These are phyloP conservation scores for Microhierax caerulescens DNA, from an alignment of 2,797 vertebrate genomes.

Conservation along the genomic window DNA sequence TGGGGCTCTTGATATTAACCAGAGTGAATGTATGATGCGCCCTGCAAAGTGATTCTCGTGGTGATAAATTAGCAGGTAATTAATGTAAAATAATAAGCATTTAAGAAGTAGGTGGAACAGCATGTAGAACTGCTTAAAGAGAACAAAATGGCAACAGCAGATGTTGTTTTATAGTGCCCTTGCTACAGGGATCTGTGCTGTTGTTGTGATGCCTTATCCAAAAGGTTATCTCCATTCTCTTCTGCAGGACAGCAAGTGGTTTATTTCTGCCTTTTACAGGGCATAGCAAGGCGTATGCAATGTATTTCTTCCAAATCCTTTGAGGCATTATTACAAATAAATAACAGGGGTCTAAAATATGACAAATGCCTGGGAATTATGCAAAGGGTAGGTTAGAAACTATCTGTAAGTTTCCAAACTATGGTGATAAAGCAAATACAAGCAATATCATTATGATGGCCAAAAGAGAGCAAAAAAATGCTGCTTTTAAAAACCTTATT, in stretches of 20 bases:
- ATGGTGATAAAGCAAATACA: background rate
- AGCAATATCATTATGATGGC: background rate
- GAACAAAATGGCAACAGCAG: background rate
- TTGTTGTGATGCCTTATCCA: fast-evolving
- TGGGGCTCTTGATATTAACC: background rate
- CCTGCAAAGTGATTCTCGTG: background rate
- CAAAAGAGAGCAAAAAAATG: background rate
- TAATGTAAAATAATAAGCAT: background rate
- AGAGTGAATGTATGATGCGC: background rate
- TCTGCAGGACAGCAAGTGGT: background rate
- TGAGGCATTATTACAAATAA: background rate
- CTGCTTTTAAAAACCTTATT: background rate
- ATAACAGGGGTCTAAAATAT: background rate
- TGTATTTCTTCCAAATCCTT: background rate
- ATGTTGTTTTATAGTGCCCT: background rate
- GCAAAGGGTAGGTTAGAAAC: background rate
- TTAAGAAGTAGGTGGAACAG: background rate
- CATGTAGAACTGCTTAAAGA: background rate
- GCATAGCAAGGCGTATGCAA: fast-evolving
- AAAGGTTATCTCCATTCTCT: background rate
- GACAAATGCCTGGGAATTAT: background rate
- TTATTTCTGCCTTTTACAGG: background rate
- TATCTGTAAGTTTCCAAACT: background rate
- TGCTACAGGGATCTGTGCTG: background rate
- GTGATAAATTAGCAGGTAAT: background rate